Conservation (phyloP, 2,113 vertebrate genomes). For the Pomatostomus ruficeps region DNA sequence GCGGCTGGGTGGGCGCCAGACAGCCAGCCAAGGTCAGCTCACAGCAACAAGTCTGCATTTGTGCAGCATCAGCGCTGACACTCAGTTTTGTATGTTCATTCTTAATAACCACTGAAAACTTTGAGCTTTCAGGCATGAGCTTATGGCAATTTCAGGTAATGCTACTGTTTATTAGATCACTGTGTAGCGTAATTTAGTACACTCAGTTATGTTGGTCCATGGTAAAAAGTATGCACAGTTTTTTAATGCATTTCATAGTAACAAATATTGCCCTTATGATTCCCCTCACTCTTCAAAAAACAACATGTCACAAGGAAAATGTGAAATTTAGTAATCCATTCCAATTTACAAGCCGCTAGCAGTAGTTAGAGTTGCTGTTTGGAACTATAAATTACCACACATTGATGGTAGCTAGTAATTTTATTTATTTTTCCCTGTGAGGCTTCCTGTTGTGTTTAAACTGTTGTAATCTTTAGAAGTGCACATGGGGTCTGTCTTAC, state of each 20-base stretch:
- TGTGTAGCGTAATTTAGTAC: neutral
- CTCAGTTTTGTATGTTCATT: neutral
- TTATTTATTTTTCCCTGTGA: conserved; percentile 32
- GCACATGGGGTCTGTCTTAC: neutral
- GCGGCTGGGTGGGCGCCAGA: neutral
- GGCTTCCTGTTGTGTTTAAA: conserved; percentile 51
- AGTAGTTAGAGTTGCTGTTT: conserved; percentile 14
- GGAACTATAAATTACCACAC: conserved; percentile 29
- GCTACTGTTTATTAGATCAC: neutral
- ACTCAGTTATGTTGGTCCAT: neutral
- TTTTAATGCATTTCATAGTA: neutral
- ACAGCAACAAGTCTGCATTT: neutral
- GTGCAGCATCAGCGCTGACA: neutral
- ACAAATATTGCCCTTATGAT: neutral
- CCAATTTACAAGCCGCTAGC: conserved; percentile 28
- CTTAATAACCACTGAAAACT: neutral
- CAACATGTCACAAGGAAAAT: neutral
- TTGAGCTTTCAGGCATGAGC: neutral
- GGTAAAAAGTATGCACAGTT: neutral
- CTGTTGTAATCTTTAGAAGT: conserved; percentile 18
- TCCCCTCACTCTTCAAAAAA: neutral
- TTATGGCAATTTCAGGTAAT: neutral
- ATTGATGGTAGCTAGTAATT: conserved; percentile 12
- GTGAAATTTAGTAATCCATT: conserved; percentile 37
- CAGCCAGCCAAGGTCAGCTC: neutral